A percentile compares a stretch with the other conserved stretches of the same genome.
Evolutionary conservation across 2,888 invertebrate species (phyloP).

Genomic region (Eristalis tenax): DNA sequence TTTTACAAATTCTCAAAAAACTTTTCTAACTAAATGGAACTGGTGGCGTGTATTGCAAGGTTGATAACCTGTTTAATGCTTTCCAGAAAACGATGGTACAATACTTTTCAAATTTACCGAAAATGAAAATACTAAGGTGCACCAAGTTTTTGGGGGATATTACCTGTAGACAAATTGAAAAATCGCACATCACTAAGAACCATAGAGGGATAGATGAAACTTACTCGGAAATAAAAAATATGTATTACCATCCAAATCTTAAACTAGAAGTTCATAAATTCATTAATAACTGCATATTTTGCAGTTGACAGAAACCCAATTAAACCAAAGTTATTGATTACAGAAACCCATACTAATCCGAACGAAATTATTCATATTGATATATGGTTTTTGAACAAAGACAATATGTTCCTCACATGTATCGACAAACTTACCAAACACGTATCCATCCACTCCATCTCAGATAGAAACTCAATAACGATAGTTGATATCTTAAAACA

Average conservation of each 20-base stretch:
- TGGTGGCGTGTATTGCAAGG: background rate
- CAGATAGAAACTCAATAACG: no score
- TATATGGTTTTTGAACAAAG: no score
- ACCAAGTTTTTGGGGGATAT: background rate
- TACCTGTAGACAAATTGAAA: background rate
- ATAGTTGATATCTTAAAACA: no score
- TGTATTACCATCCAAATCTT: conserved; percentile 32
- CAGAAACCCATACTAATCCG: no score
- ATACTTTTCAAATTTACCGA: background rate
- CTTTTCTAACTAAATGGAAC: background rate
- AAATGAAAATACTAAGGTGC: no score
- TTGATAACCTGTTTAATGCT: background rate
- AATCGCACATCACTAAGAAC: background rate
- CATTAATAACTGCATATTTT: no score
- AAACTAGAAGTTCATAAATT: background rate
- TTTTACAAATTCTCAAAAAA: no score
- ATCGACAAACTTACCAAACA: background rate
- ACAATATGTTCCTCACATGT: no score
- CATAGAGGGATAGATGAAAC: conserved; percentile 15
- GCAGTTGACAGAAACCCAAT: no score
- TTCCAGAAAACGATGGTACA: background rate
- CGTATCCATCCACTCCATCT: background rate
- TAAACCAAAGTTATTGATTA: no score
- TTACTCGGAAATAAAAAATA: conserved; percentile 35
- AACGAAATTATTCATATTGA: no score